Conservation (phyloP, 2,888 invertebrate species). For the Spodoptera littoralis region DNA sequence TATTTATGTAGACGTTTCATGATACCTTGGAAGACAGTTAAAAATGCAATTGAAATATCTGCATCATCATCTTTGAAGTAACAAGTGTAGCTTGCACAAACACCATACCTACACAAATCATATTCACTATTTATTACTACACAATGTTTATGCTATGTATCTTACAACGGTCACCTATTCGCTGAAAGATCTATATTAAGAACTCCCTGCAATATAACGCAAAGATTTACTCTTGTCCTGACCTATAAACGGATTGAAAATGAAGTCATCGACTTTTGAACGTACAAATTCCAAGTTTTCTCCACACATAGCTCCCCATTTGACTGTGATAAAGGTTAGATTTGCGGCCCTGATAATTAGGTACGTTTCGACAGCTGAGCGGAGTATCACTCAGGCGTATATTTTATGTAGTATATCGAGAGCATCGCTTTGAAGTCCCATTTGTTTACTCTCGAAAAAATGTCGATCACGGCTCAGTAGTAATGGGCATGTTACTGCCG, state of each 20-base stretch:
- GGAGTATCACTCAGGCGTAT: conserved; percentile 17
- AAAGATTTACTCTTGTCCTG: not conserved
- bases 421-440: conserved; percentile 56
- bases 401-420: conserved; percentile 31
- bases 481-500: conserved; percentile 12
- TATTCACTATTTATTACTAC: too few relatives aligned
- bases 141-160: too few relatives aligned
- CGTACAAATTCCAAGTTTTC: conserved; percentile 18
- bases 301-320: conserved; percentile 25
- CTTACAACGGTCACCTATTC: too few relatives aligned
- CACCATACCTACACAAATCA: too few relatives aligned
- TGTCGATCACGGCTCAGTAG: conserved; percentile 23
- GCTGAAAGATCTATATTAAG: too few relatives aligned
- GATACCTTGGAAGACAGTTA: too few relatives aligned
- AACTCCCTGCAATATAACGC: not conserved
- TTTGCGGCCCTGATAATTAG: conserved; percentile 37
- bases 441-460: conserved; percentile 54
- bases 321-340: conserved; percentile 42
- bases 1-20: too few relatives aligned
- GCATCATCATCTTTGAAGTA: too few relatives aligned
- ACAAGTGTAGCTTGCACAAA: too few relatives aligned
- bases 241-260: conserved; percentile 2
- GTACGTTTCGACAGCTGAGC: conserved; percentile 34
- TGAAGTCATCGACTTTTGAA: conserved; percentile 8
- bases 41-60: too few relatives aligned